Evolutionary conservation across 1,140 invertebrate genomes (phyloP), one percentile per base, ranked within the genome.

Genomic region (Zaprionus vittiger): DNA sequence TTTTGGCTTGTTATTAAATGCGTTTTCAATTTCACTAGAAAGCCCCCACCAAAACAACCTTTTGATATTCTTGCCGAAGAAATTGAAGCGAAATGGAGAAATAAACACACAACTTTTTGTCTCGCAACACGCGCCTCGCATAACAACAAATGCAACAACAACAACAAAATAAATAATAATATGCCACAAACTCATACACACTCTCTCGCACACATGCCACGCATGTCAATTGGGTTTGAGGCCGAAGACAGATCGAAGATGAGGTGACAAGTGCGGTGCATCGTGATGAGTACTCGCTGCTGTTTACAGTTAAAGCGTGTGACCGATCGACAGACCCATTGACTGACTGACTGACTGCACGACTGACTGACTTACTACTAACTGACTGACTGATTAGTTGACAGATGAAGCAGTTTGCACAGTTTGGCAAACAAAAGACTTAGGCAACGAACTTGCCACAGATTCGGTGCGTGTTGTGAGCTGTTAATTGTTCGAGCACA

Each of bases 1-100:
- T 84, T 84, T 83, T 77, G 56, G 62, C 24, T 55, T 82, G 65
- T 79, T 81, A 80, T 82, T 79, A 80, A 86, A 79, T 89, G 61
- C 62, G 84, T 90, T 89, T 89, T 89, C 84, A 89, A 89, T 89
- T 89, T 89, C 84, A 89, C 81, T 89, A 81, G 85, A 89, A 89
- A 90, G 85, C 84, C 69, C 47, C 22, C 60, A 31, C 34, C 22
- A 24, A 63, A 70, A 71, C 49, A 28, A 52, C 81, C 59, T 89
- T 66, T 90, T 84, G 75, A 84, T 90, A 89, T 89, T 89, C 84
- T 89, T 73, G 61, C 56, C 65, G 77, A 72, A 80, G 73, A 80
- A 87, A 80, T 80, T 73, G 60, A 61, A 75, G 47, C 72, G 72
- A 79, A 85, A 81, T 85, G 79, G 37, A 67, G 71, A 85, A 73